phyloP scores from a whole-genome alignment of 2,797 vertebrate genomes.

The Gadopsis bispinosus region DNA sequence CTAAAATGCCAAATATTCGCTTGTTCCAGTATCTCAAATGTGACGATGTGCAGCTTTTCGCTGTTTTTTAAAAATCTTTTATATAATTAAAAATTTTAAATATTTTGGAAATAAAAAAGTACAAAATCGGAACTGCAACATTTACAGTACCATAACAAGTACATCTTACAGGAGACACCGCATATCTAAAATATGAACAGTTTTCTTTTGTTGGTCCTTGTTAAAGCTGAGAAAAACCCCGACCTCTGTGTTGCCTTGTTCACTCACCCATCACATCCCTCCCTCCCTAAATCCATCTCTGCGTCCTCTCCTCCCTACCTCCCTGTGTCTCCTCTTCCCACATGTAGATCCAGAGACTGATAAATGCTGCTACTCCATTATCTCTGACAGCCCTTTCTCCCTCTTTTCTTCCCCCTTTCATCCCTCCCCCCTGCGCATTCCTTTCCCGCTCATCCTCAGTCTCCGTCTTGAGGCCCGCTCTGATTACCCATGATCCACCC shows the following conservation, averaged over 20 bases:
- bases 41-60: not conserved
- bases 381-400: conserved; percentile 69
- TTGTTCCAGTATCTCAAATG: not conserved
- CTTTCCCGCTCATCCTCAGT: conserved; percentile 69
- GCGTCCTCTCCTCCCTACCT: conserved; percentile 36
- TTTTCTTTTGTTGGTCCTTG: conserved; percentile 49
- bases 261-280: conserved; percentile 66
- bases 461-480: conserved; percentile 63
- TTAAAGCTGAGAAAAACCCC: conserved; percentile 41
- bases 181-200: not conserved
- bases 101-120: not conserved
- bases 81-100: not conserved
- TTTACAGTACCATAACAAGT: conserved; percentile 10
- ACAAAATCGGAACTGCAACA: not conserved
- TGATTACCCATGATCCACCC: conserved; percentile 75
- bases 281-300: conserved; percentile 58
- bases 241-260: conserved; percentile 69
- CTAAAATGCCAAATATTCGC: not conserved
- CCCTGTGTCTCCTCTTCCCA: conserved; percentile 49
- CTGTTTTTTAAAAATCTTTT: not conserved
- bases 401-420: conserved; percentile 48
- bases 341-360: conserved; percentile 73
- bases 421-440: conserved; percentile 68
- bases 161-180: not conserved
- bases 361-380: conserved; percentile 79